These are phyloP conservation scores for Petrolisthes cinctipes DNA, from an alignment of 2,888 invertebrate genomes.

Conservation along the genomic window DNA sequence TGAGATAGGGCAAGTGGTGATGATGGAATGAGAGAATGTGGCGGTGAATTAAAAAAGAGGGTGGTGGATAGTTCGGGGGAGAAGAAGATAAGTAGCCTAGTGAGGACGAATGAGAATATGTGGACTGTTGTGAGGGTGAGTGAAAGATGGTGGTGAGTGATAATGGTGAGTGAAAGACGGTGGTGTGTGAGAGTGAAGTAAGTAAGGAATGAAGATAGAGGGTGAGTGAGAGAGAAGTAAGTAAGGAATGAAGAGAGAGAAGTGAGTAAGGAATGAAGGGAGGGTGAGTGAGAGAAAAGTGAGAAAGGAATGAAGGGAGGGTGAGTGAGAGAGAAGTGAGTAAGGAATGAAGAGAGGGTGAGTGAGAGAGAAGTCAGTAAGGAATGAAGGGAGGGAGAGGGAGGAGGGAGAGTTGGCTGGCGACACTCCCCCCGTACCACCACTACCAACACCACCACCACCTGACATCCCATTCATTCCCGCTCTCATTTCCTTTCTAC, in stretches of 20 bases:
- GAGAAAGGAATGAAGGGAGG: neutral
- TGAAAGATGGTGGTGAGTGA: too few species aligned
- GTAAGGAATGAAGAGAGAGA: too few species aligned
- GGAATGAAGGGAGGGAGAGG: neutral
- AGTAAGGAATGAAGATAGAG: neutral
- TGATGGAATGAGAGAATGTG: too few species aligned
- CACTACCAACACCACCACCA: constrained; percentile 1
- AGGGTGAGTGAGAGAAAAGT: neutral
- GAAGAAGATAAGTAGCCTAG: too few species aligned
- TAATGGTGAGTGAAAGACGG: too few species aligned
- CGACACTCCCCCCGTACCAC: neutral
- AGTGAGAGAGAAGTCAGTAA: neutral
- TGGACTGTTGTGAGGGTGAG: too few species aligned
- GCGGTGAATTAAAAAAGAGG: too few species aligned
- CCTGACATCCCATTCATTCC: constrained; percentile 51
- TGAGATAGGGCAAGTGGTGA: too few species aligned
- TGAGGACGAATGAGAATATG: too few species aligned
- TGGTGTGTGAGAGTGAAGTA: too few species aligned
- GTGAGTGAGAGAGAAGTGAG: neutral
- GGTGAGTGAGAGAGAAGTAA: neutral
- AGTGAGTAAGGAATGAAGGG: neutral
- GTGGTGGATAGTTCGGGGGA: too few species aligned
- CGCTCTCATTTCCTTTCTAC: neutral
- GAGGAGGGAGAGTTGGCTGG: constrained; percentile 4
- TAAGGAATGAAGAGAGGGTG: neutral